These are phyloP conservation scores for Morone saxatilis DNA, from an alignment of 2,113 vertebrate genomes.

Conservation along the genomic window DNA sequence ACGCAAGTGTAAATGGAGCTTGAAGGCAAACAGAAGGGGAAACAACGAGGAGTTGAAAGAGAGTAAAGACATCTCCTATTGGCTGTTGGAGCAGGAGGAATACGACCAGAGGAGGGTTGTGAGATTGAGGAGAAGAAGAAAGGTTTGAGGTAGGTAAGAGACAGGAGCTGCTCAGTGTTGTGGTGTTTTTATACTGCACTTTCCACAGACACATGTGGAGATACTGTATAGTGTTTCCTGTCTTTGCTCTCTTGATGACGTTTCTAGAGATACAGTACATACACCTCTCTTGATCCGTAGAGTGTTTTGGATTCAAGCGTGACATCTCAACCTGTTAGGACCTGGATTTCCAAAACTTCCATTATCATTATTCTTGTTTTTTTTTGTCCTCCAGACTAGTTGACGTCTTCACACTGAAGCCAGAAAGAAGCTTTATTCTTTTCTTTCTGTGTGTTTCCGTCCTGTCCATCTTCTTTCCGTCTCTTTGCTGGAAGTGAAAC, in stretches of 20 bases:
- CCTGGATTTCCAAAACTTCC: conserved; percentile 23
- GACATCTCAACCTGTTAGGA: conserved; percentile 28
- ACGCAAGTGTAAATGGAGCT: conserved; percentile 67
- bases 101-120: neutral
- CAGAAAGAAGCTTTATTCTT: conserved; percentile 32
- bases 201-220: conserved; percentile 3
- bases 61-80: conserved; percentile 43
- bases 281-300: neutral
- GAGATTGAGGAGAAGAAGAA: neutral
- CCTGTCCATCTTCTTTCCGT: conserved; percentile 64
- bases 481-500: conserved; percentile 79
- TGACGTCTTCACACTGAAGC: conserved; percentile 27
- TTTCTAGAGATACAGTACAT: neutral
- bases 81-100: conserved; percentile 23
- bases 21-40: conserved; percentile 65
- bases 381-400: conserved; percentile 32
- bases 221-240: neutral
- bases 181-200: neutral
- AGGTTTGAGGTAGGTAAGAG: neutral
- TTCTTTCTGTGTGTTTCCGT: conserved; percentile 29
- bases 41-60: conserved; percentile 62
- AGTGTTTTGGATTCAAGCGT: conserved; percentile 4
- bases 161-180: neutral
- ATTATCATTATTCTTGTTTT: neutral
- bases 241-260: neutral